Evolutionary conservation across 2,113 vertebrate genomes (phyloP).

Genomic region (Malurus melanocephalus): DNA sequence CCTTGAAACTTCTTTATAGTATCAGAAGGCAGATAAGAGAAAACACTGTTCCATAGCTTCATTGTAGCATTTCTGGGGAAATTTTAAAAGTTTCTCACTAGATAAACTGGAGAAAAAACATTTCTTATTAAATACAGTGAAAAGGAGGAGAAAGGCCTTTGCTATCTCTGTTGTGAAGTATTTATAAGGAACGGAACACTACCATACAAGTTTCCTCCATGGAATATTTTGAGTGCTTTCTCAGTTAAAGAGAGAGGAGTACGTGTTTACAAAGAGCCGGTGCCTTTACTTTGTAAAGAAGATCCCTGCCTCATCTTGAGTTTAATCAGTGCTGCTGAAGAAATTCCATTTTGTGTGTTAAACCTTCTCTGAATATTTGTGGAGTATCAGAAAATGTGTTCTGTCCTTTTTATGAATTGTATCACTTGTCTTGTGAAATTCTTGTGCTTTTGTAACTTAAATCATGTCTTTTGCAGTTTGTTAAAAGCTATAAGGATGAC

Average conservation of each 20-base stretch:
- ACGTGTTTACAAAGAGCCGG: conserved; percentile 57
- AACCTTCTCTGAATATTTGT: conserved; percentile 22
- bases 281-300: conserved; percentile 65
- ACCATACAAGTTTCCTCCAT: background rate
- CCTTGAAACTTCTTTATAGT: conserved; percentile 8
- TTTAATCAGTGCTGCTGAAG: conserved; percentile 52
- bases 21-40: background rate
- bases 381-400: conserved; percentile 3
- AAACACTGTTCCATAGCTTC: background rate
- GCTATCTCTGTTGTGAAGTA: background rate
- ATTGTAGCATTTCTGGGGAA: background rate
- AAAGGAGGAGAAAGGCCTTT: conserved; percentile 4
- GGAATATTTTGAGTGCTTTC: conserved; percentile 22
- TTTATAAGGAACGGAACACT: background rate
- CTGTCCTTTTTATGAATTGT: background rate
- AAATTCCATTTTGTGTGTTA: conserved; percentile 25
- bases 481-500: background rate
- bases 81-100: background rate
- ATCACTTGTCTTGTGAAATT: background rate
- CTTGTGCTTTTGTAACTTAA: background rate
- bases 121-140: background rate
- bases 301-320: conserved; percentile 47
- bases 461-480: background rate
- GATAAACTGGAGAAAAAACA: background rate
- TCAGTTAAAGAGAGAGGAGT: conserved; percentile 39